Base-by-base conservation (phyloP, 2,797 vertebrate genomes). In the Phataginus tetradactyla region DNA sequence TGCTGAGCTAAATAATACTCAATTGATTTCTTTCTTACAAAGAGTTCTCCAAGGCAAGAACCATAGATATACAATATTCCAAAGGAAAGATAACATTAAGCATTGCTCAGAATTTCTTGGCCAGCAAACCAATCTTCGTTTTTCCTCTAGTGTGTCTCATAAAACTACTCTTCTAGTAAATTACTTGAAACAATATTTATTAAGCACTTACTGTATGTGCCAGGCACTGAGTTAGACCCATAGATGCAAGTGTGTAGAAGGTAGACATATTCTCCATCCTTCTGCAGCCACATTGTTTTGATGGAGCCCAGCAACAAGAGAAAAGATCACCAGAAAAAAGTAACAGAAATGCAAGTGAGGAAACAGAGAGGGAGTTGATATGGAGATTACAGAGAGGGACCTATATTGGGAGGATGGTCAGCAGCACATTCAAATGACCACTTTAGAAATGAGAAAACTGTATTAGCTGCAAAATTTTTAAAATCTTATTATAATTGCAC, bases 181-280 rank as follows among this genome's bases (percentile, higher is more conserved):
- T 90, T 91, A 57, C 39, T 93, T 86, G 64, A 32, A 53, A 93
- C 29, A 77, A 23, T 95, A 85, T 92, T 72, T 96, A 20, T 88
- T 79, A 59, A 49, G 59, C 14, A 79, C 27, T 12, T 77, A 4
- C 9, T 37, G 1, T 37, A 1, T 86, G 21, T 89, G 15, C 29
- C n/a, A 69, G 37, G 25, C 21, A 25, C 29, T 57, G 17, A 11
- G 5, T 74, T 79, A 87, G 51, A 78, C 32, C 11, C 49, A 57
- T 10, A 39, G 45, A 23, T 59, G 37, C 4, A 61, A 57, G n/a
- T 11, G 10, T 72, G 14, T 59, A 32, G 5, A 55, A 34, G 25
- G 75, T 61, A 88, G 34, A 78, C 27, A n/a, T 57, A 1, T 77
- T 89, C 66, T 78, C 68, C 92, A 69, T 49, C 27, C 12, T 96